These are phyloP conservation scores for Masticophis lateralis DNA, from an alignment of 2,797 vertebrate genomes.

Conservation along the genomic window DNA sequence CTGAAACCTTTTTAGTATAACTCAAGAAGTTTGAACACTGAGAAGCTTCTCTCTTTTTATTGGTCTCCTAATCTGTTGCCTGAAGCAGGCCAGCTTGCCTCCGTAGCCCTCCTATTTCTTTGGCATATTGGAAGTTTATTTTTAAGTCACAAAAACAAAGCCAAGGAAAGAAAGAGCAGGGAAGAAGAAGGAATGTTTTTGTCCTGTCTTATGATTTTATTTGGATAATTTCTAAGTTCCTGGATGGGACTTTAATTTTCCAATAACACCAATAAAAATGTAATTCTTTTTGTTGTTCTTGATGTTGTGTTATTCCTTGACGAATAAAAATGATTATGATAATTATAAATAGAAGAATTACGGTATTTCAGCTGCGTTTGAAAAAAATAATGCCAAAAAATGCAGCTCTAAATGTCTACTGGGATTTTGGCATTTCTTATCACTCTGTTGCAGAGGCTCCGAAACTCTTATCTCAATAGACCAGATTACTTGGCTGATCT, in stretches of 20 bases:
- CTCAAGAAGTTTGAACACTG: neutral
- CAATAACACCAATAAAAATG: neutral
- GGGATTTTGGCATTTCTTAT: constrained; percentile 78
- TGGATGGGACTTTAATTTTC: neutral
- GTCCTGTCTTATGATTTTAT: neutral
- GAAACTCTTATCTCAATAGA: constrained; percentile 86
- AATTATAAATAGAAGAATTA: neutral
- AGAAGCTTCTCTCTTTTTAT: neutral
- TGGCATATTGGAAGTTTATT: neutral
- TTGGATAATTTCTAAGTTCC: neutral
- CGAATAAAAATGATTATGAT: neutral
- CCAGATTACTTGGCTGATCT: constrained; percentile 84
- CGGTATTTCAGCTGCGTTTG: constrained; percentile 1
- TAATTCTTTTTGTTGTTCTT: neutral
- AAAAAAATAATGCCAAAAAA: constrained; percentile 23
- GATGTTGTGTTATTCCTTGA: neutral
- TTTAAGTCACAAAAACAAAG: constrained; percentile 26
- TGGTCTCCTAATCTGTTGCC: neutral
- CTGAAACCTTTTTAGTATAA: neutral
- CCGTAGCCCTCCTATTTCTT: neutral
- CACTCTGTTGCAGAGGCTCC: constrained; percentile 83
- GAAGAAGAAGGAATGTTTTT: neutral
- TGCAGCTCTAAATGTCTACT: constrained; percentile 19
- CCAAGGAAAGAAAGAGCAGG: neutral
- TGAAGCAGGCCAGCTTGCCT: neutral